Base-by-base conservation (phyloP, 2,113 vertebrate species). In the Thalassoma bifasciatum region DNA sequence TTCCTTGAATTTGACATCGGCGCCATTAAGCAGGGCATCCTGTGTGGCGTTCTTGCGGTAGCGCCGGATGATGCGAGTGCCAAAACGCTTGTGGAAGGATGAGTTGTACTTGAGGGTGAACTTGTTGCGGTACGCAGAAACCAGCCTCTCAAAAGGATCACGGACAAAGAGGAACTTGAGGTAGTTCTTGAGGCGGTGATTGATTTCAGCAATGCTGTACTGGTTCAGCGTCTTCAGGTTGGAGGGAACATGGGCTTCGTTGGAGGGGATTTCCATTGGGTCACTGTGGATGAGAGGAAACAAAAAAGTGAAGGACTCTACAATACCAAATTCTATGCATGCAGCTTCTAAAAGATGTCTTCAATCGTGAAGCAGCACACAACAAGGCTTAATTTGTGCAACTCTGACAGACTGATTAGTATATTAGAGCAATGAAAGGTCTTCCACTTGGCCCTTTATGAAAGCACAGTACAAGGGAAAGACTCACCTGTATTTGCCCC, bases 21-120 rank as follows among this genome's bases (percentile, higher is more conserved):
- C 93, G 0, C 98, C 98, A 23, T 87, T 94, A 69, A 94, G 87
- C 86, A 99, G 84, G 1, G 98, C 96, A 34, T 98, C 97, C 75
- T 95, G 95, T 0, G 97, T 98, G 34, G 98, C 98, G 0, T 99
- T 98, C 88, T 96, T 97, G 58, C 98, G 94, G 92, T 99, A 97
- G 37, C 97, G 96, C 17, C 94, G 90, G 68, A 99, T 93, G 2
- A 99, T 99, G 81, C 97, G 97, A 51, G 97, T 99, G 85, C 98
- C 98, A 0, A 98, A 99, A 9, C 98, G 95, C 89, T 97, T 98
- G 91, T 99, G 98, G 87, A 99, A 99, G 72, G 98, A 98, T 0
- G 96, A 97, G 94, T 99, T 99, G 92, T 99, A 99, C 86, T 98
- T 98, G 84, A 98, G 95, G 14, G 98, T 99, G 93, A 99, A 99